A percentile compares a stretch with the other conserved stretches of the same genome.
phyloP scores from a whole-genome alignment of 1,140 invertebrate species.

The Micrasema minimum region DNA sequence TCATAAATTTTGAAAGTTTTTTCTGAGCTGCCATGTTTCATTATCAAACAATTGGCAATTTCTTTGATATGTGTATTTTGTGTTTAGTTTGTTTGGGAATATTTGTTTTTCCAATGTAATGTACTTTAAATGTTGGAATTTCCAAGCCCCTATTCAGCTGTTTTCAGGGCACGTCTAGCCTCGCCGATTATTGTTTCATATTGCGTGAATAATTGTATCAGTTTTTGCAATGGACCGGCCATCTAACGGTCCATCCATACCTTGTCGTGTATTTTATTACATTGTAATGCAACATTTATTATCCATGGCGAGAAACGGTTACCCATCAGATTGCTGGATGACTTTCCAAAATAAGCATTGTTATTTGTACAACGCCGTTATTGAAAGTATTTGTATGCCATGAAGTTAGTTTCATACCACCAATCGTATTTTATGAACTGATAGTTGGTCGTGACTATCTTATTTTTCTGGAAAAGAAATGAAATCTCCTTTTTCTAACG shows the following conservation, averaged over 20 bases:
- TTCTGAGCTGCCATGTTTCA: too few relatives aligned
- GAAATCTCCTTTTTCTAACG: neutral
- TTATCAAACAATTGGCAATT: too few relatives aligned
- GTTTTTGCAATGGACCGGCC: conserved; percentile 40
- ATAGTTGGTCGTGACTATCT: neutral
- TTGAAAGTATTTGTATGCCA: conserved; percentile 10
- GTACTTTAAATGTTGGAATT: too few relatives aligned
- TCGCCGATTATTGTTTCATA: conserved; percentile 39
- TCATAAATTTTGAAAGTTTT: too few relatives aligned
- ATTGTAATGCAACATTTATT: conserved; percentile 24
- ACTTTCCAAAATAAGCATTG: conserved; percentile 35
- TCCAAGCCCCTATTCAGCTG: conserved; percentile 6
- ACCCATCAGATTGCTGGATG: conserved; percentile 30
- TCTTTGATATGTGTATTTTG: too few relatives aligned
- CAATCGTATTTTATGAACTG: neutral
- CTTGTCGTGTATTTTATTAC: conserved; percentile 33
- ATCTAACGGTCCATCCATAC: conserved; percentile 36
- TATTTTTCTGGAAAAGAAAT: neutral
- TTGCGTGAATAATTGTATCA: conserved; percentile 49
- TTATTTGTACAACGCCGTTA: conserved; percentile 30
- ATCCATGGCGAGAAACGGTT: conserved; percentile 28
- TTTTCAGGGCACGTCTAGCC: conserved; percentile 16
- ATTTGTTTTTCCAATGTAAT: too few relatives aligned
- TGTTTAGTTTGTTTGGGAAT: too few relatives aligned
- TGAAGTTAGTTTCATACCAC: neutral